Percentiles rank a stretch among this genome's conserved stretches.
phyloP scores from a whole-genome alignment of 2,113 vertebrate genomes.

The Aegotheles bennettii region DNA sequence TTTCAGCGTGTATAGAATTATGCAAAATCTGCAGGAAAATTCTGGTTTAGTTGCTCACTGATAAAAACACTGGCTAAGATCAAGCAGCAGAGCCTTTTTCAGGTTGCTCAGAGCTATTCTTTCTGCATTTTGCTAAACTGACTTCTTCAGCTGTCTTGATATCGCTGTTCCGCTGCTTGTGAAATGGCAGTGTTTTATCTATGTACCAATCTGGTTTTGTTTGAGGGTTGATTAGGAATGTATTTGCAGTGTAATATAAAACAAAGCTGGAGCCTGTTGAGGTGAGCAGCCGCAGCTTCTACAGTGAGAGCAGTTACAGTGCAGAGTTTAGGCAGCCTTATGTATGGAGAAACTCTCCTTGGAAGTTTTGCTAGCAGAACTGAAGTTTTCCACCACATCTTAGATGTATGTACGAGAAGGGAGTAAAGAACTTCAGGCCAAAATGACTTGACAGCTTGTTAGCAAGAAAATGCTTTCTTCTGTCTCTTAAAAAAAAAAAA shows the following conservation, averaged over 20 bases:
- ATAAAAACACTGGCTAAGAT: not conserved
- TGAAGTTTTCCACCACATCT: not conserved
- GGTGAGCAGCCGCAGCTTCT: not conserved
- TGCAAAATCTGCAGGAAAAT: not conserved
- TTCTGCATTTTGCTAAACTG: not conserved
- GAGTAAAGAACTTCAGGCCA: not conserved
- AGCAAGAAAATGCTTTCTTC: not conserved
- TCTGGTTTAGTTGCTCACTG: not conserved
- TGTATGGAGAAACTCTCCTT: not conserved
- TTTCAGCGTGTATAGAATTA: not conserved
- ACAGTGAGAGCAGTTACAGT: not conserved
- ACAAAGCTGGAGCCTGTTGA: not conserved
- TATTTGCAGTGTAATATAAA: constrained; percentile 7
- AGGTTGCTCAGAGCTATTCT: not conserved
- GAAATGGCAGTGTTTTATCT: not conserved
- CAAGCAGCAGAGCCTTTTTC: not conserved
- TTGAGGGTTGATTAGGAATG: constrained; percentile 16
- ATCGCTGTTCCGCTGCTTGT: not conserved
- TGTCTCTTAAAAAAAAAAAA: not conserved
- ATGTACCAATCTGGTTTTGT: not conserved
- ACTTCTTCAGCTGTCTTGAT: not conserved
- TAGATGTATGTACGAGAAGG: not conserved
- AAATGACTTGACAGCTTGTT: constrained; percentile 25
- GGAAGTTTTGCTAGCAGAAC: not conserved
- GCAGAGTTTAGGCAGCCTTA: not conserved